phyloP scores from a whole-genome alignment of 2,888 invertebrate genomes.

The Frankliniella intonsa region DNA sequence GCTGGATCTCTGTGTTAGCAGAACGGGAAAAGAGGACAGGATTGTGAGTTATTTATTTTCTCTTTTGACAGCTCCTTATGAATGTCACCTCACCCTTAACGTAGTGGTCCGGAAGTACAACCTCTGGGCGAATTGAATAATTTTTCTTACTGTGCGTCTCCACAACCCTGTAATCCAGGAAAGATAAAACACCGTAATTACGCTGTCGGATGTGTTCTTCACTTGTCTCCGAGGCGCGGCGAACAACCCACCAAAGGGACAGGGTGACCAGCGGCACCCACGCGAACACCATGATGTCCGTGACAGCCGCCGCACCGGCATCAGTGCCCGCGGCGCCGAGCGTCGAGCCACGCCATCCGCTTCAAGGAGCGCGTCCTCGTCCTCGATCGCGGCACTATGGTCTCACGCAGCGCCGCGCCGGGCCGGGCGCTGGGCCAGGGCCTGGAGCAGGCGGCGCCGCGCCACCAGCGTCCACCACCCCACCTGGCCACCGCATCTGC shows the following conservation, averaged over 20 bases:
- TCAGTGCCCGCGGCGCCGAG: too few relatives aligned
- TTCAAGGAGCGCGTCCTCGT: too few relatives aligned
- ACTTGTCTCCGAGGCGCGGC: not conserved
- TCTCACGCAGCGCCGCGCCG: too few relatives aligned
- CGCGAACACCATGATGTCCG: not conserved
- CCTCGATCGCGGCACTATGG: too few relatives aligned
- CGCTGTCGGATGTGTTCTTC: not conserved
- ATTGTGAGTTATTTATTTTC: not conserved
- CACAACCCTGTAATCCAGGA: not conserved
- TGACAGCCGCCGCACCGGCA: not conserved
- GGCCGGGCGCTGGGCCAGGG: too few relatives aligned
- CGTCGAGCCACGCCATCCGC: too few relatives aligned
- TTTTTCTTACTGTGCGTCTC: conserved; percentile 38
- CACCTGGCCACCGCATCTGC: too few relatives aligned
- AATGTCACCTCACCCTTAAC: conserved; percentile 59
- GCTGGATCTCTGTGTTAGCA: conserved; percentile 66
- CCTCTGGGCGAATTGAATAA: conserved; percentile 58
- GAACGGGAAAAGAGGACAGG: not conserved
- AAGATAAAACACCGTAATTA: not conserved
- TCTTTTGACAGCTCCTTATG: not conserved
- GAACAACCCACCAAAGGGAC: conserved; percentile 27
- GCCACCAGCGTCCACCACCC: too few relatives aligned
- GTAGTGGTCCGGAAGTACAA: conserved; percentile 67
- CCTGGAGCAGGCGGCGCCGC: too few relatives aligned
- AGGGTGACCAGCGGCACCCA: not conserved